Evolutionary conservation across 1,140 invertebrate genomes (phyloP).

Genomic region (Aethina tumida): DNA sequence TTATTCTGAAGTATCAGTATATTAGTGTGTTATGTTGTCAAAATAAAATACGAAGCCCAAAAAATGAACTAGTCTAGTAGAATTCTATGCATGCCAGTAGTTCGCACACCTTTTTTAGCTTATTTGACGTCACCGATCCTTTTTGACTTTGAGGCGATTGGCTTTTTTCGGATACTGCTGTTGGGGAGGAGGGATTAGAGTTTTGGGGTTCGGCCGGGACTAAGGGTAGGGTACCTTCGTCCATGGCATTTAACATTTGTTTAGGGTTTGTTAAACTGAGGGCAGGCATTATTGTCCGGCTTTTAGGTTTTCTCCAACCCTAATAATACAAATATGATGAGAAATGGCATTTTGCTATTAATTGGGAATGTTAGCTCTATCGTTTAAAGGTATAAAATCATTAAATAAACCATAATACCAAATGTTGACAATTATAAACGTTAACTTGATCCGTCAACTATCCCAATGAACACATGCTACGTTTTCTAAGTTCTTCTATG

Average conservation of each 20-base stretch:
- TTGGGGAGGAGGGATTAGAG: slow-evolving; percentile 39
- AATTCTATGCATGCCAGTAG: slow-evolving; percentile 29
- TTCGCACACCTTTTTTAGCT: slow-evolving; percentile 52
- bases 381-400: too few relatives aligned
- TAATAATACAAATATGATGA: slow-evolving; percentile 37
- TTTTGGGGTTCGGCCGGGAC: slow-evolving; percentile 38
- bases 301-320: slow-evolving; percentile 68
- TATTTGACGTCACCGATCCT: slow-evolving; percentile 42
- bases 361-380: slow-evolving; percentile 1
- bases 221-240: slow-evolving; percentile 35
- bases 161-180: slow-evolving; percentile 38
- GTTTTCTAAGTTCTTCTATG: too few relatives aligned
- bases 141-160: slow-evolving; percentile 47
- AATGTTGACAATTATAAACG: too few relatives aligned
- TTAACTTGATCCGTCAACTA: too few relatives aligned
- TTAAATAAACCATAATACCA: too few relatives aligned
- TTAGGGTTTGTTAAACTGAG: slow-evolving; percentile 44
- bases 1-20: too few relatives aligned
- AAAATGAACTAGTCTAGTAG: too few relatives aligned
- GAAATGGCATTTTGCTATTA: slow-evolving; percentile 19
- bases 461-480: too few relatives aligned
- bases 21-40: too few relatives aligned
- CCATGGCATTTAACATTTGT: slow-evolving; percentile 39
- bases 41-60: too few relatives aligned
- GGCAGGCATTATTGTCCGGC: slow-evolving; percentile 58